phyloP scores from a whole-genome alignment of 2,797 vertebrate genomes.

The Phoebastria nigripes region DNA sequence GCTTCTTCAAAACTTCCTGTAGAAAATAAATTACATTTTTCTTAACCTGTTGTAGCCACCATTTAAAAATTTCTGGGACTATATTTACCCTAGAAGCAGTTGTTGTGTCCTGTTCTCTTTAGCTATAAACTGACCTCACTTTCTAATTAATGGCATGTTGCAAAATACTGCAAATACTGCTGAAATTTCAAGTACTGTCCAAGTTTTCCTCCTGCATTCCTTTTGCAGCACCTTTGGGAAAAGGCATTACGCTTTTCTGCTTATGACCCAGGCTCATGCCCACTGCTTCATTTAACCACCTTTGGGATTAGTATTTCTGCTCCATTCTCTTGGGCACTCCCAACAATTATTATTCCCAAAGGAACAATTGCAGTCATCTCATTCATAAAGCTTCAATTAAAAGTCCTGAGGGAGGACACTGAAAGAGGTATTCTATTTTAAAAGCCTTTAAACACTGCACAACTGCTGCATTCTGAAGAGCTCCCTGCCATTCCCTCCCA shows the following conservation, averaged over 20 bases:
- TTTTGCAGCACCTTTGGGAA: background rate
- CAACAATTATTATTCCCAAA: constrained; percentile 12
- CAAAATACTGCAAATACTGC: background rate
- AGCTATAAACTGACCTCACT: background rate
- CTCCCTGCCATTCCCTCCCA: background rate
- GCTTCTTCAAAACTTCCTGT: background rate
- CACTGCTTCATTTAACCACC: background rate
- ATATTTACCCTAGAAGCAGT: background rate
- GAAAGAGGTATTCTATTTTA: constrained; percentile 15
- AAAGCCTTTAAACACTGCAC: constrained; percentile 5
- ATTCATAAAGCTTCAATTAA: constrained; percentile 17
- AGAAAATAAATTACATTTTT: background rate
- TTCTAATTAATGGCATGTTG: background rate
- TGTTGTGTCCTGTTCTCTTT: background rate
- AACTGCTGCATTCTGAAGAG: background rate
- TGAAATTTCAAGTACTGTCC: background rate
- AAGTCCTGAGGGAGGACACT: background rate
- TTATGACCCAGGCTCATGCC: background rate
- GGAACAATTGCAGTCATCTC: background rate
- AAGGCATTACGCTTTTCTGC: background rate
- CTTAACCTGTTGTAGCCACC: background rate
- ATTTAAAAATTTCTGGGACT: background rate
- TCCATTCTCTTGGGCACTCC: background rate
- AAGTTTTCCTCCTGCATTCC: background rate
- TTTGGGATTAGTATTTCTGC: constrained; percentile 8